phyloP scores from a whole-genome alignment of 2,113 vertebrate genomes.

The Notothenia coriiceps region DNA sequence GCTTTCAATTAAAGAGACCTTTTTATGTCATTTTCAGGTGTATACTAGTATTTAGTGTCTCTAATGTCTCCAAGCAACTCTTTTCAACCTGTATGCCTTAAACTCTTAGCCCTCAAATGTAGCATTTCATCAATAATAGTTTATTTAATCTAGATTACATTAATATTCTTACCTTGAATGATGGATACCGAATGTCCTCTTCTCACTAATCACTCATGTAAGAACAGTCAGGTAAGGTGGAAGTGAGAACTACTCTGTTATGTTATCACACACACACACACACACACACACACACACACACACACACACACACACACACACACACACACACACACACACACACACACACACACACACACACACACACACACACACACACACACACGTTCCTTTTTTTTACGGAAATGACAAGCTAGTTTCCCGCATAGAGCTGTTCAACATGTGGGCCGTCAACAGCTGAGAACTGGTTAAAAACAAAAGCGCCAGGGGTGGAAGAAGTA shows the following conservation, averaged over 20 bases:
- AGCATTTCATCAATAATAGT: not conserved
- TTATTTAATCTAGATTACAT: not conserved
- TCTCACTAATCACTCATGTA: not conserved
- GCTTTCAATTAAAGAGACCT: too few species aligned
- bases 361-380: too few species aligned
- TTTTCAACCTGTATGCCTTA: too few species aligned
- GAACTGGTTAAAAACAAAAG: not conserved
- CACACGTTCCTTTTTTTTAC: not conserved
- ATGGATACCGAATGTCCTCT: not conserved
- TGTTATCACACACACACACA: not conserved
- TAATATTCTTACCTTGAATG: slow-evolving; percentile 52
- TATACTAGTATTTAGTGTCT: too few species aligned
- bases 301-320: not conserved
- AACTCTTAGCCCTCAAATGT: not conserved
- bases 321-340: too few species aligned
- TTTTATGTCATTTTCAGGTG: too few species aligned
- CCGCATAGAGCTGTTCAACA: not conserved
- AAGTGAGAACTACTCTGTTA: slow-evolving; percentile 31
- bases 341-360: too few species aligned
- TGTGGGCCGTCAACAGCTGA: too few species aligned
- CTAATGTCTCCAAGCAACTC: too few species aligned
- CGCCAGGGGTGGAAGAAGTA: not conserved
- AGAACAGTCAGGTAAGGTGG: not conserved
- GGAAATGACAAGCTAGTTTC: not conserved
- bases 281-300: not conserved